Evolutionary conservation across 2,888 invertebrate genomes (phyloP).

Genomic region (Drosophila pegasa): DNA sequence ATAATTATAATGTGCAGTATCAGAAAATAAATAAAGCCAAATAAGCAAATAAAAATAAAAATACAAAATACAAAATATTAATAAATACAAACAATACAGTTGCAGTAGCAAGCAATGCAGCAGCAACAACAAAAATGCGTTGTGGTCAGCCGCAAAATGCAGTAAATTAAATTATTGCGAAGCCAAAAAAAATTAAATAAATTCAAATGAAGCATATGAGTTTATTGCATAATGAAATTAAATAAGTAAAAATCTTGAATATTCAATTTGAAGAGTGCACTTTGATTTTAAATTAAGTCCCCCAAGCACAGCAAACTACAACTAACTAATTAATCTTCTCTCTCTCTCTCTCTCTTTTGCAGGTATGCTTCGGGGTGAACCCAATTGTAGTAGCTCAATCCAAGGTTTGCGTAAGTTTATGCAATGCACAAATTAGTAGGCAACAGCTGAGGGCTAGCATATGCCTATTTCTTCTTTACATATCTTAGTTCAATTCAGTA

Average conservation of each 20-base stretch:
- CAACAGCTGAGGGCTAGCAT: not conserved
- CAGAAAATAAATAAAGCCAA: conserved; percentile 7
- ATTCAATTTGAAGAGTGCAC: conserved; percentile 13
- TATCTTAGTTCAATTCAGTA: not conserved
- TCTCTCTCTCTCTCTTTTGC: conserved; percentile 32
- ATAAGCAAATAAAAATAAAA: conserved; percentile 5
- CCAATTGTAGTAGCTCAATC: not conserved
- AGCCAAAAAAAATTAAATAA: conserved; percentile 31
- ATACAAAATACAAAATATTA: conserved; percentile 10
- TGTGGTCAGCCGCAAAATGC: conserved; percentile 68
- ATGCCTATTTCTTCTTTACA: not conserved
- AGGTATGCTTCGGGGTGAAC: conserved; percentile 37
- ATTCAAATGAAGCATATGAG: not conserved
- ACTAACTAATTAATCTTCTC: too few relatives aligned
- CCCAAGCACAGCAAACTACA: conserved; percentile 4
- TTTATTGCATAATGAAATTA: conserved; percentile 39
- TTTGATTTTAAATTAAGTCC: conserved; percentile 18
- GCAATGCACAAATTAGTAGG: not conserved
- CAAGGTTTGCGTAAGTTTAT: conserved; percentile 14
- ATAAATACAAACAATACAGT: conserved; percentile 20
- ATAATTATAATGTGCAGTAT: conserved; percentile 25
- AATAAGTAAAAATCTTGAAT: conserved; percentile 13
- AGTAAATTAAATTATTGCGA: conserved; percentile 66
- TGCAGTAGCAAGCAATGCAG: conserved; percentile 23
- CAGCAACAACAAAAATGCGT: conserved; percentile 27